Conservation (phyloP, 2,113 vertebrate genomes). For the Bothrops jararaca region DNA sequence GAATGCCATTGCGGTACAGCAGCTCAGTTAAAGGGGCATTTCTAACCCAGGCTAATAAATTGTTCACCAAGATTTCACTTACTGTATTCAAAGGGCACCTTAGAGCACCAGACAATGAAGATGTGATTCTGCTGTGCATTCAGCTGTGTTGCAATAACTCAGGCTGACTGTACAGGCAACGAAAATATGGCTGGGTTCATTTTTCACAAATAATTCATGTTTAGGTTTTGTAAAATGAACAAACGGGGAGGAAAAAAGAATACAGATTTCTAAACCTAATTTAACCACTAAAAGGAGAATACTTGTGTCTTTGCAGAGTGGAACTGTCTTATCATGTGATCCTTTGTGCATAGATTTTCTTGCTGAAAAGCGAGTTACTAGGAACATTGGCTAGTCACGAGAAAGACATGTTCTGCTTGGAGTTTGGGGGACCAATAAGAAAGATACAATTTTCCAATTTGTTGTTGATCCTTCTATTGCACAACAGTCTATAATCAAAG, state of each 20-base stretch:
- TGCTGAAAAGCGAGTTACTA: background rate
- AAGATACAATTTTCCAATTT: background rate
- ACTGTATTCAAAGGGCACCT: conserved; percentile 6
- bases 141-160: conserved; percentile 3
- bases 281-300: background rate
- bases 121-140: background rate
- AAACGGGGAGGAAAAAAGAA: background rate
- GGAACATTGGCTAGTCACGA: background rate
- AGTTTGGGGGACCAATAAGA: background rate
- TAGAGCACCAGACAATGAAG: conserved; percentile 4
- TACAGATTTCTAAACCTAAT: background rate
- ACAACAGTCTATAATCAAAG: background rate
- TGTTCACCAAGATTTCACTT: background rate
- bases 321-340: background rate
- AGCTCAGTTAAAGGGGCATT: conserved; percentile 30
- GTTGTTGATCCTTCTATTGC: background rate
- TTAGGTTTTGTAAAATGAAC: background rate
- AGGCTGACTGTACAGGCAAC: background rate
- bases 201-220: background rate
- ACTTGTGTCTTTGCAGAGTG: background rate
- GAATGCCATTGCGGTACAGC: background rate
- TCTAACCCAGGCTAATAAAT: conserved; percentile 32
- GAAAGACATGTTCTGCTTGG: background rate
- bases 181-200: background rate
- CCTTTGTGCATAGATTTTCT: background rate